These are phyloP conservation scores for Andrena bicolor DNA, from an alignment of 2,888 invertebrate genomes.

Conservation along the genomic window DNA sequence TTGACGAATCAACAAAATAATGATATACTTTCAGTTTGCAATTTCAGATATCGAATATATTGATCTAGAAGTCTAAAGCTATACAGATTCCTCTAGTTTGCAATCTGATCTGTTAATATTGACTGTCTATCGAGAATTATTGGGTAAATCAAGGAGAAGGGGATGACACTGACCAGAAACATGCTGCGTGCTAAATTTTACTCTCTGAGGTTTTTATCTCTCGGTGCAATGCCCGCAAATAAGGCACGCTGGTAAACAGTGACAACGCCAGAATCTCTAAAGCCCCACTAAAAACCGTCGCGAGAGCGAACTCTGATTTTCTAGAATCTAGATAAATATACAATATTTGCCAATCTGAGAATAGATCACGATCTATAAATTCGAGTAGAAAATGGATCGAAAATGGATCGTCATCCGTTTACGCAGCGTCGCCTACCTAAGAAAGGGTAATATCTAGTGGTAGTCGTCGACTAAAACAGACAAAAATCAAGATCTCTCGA, in stretches of 20 bases:
- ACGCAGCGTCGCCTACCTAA: conserved; percentile 65
- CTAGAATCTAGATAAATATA: too few species aligned
- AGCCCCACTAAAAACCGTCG: not conserved
- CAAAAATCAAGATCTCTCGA: conserved; percentile 70
- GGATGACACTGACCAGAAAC: conserved; percentile 80
- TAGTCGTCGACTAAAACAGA: conserved; percentile 74
- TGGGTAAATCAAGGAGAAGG: conserved; percentile 69
- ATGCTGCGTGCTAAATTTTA: conserved; percentile 81
- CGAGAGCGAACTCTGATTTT: not conserved
- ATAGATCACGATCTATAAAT: not conserved
- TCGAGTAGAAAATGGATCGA: not conserved
- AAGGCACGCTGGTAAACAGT: conserved; percentile 62
- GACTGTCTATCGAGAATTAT: conserved; percentile 73
- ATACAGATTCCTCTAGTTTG: conserved; percentile 36
- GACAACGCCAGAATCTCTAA: conserved; percentile 39
- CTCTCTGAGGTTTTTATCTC: conserved; percentile 66
- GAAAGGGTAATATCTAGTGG: conserved; percentile 66
- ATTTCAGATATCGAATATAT: conserved; percentile 6
- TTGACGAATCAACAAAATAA: conserved; percentile 54
- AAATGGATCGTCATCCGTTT: conserved; percentile 59
- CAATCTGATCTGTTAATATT: conserved; percentile 53
- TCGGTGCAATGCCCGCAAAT: conserved; percentile 69
- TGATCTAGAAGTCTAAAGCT: conserved; percentile 45
- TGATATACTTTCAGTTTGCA: not conserved
- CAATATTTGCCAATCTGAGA: too few species aligned